Percentiles rank a stretch among this genome's conserved stretches.
Evolutionary conservation across 2,888 invertebrate species (phyloP).

Genomic region (Panorpa germanica): DNA sequence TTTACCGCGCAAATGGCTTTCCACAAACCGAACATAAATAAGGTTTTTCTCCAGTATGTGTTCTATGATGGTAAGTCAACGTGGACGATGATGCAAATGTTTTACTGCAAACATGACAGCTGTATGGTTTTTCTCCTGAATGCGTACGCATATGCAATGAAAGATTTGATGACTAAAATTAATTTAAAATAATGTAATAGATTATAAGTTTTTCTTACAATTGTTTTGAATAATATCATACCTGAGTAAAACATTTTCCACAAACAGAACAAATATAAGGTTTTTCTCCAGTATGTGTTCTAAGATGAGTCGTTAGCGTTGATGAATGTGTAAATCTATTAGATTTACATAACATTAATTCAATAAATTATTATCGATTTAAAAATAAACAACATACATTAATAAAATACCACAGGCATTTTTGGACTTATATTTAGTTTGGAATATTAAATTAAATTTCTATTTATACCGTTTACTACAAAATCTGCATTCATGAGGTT

Average conservation of each 20-base stretch:
- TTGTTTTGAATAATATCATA: constrained; percentile 1
- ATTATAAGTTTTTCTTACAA: background rate
- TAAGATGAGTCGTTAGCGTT: constrained; percentile 10
- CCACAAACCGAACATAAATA: too few relatives aligned
- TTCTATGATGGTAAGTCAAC: constrained; percentile 10
- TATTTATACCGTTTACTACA: constrained; percentile 10
- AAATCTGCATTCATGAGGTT: constrained; percentile 10
- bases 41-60: too few relatives aligned
- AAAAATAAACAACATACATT: too few relatives aligned
- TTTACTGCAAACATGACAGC: constrained; percentile 10
- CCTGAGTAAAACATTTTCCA: constrained; percentile 10
- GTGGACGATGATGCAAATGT: constrained; percentile 11
- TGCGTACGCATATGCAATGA: constrained; percentile 11
- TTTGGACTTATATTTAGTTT: too few relatives aligned
- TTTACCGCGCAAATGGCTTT: too few relatives aligned
- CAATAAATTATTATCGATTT: too few relatives aligned
- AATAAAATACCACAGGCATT: too few relatives aligned
- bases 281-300: constrained; percentile 12
- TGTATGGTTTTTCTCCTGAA: constrained; percentile 10
- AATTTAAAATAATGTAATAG: background rate
- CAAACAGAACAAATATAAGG: constrained; percentile 10
- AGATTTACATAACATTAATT: too few relatives aligned
- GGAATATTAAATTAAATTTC: too few relatives aligned
- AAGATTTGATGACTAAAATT: constrained; percentile 11
- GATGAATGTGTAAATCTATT: constrained; percentile 11